Evolutionary conservation across 1,140 invertebrate species (phyloP).

Genomic region (Mactra quadrangularis): DNA sequence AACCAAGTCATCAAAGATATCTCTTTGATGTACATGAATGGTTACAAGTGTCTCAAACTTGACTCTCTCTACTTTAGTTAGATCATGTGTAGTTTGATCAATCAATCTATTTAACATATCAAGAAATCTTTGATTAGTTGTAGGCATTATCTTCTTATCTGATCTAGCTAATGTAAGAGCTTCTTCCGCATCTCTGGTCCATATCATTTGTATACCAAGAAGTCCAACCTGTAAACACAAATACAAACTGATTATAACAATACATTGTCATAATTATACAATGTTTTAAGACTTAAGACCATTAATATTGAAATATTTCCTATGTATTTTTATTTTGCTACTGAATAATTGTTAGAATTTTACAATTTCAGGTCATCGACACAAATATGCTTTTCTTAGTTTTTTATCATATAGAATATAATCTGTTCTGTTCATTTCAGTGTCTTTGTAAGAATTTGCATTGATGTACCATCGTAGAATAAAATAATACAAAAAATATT

Average conservation of each 20-base stretch:
- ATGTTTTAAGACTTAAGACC: too few species aligned
- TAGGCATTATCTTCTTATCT: constrained; percentile 97
- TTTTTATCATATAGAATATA: too few species aligned
- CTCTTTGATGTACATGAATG: constrained; percentile 98
- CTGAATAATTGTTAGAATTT: neutral
- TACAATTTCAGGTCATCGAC: neutral
- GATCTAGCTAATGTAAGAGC: constrained; percentile 93
- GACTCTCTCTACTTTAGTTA: constrained; percentile 94
- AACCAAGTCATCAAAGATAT: constrained; percentile 98
- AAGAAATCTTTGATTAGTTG: constrained; percentile 97
- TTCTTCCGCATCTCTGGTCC: constrained; percentile 96
- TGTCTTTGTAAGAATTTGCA: too few species aligned
- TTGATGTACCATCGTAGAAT: too few species aligned
- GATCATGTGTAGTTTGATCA: constrained; percentile 96
- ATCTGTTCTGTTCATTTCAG: too few species aligned
- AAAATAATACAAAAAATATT: too few species aligned
- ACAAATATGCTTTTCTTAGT: too few species aligned
- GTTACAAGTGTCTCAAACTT: constrained; percentile 99
- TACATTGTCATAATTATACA: too few species aligned
- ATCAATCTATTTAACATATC: constrained; percentile 97
- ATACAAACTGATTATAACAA: too few species aligned
- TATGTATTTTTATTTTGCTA: neutral
- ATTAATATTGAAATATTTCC: too few species aligned
- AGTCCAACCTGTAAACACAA: constrained; percentile 93
- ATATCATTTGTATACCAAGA: constrained; percentile 97